Evolutionary conservation across 1,140 invertebrate species (phyloP), one percentile per base, ranked within the genome.

Genomic region (Sipha flava): DNA sequence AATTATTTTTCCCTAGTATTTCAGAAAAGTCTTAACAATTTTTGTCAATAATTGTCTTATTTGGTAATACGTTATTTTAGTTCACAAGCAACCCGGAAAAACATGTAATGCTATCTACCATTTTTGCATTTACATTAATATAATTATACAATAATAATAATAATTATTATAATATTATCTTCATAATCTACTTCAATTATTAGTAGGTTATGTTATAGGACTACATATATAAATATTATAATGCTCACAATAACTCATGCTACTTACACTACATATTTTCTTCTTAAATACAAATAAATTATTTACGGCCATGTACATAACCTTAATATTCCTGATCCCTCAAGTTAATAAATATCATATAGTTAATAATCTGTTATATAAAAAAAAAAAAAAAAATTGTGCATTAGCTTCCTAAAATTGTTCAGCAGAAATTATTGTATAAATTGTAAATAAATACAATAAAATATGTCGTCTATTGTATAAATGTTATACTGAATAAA

Each of bases 1-100:
- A 77, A 77, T 40, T 59, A 77, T 77, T 77, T 77, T 77, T 77
- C 73, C 73, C 73, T 77, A 77, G 34, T 77, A 52, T 77, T 77
- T 77, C 73, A 77, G 73, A 77, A 73, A 72, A 77, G 73, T 77
- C 73, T 77, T 77, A 77, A 77, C 73, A 77, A 77, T 77, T 77
- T 77, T 57, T 57, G 52, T 77, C 34, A 77, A 57, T 77, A 77
- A 77, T 77, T 40, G 49, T 77, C 73, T 77, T 77, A 77, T 77
- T 77, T 77, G 73, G 73, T 77, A 77, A 77, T 59, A 77, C 23
- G 73, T 77, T 57, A 59, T 77, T 59, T 26, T 77, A 77, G 73
- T 77, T 77, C 73, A 77, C 49, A 73, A 77, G 73, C 73, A 77
- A 77, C 73, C 73, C 73, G 73, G 49, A 77, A 77, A 77, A 77